These are phyloP conservation scores for Boulengeromyrus knoepffleri DNA, from an alignment of 2,113 vertebrate genomes.

Conservation along the genomic window DNA sequence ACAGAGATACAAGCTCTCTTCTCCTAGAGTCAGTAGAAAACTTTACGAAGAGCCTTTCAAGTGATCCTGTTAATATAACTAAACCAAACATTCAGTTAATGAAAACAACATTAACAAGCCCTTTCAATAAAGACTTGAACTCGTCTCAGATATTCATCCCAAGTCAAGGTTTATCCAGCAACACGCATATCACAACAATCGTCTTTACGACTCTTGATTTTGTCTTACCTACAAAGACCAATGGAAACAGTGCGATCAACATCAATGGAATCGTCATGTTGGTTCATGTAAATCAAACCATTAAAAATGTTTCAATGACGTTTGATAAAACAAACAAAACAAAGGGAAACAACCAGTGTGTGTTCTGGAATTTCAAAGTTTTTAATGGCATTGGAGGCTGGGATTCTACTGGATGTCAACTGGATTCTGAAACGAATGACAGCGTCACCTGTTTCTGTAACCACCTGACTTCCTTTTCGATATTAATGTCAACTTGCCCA, in stretches of 20 bases:
- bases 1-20: constrained; percentile 54
- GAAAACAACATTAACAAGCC: constrained; percentile 18
- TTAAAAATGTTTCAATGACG: constrained; percentile 47
- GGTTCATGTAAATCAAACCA: constrained; percentile 45
- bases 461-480: too few species aligned
- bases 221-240: constrained; percentile 49
- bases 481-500: too few species aligned
- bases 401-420: constrained; percentile 43
- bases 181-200: constrained; percentile 44
- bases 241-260: background rate
- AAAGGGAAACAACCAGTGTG: constrained; percentile 52
- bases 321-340: constrained; percentile 57
- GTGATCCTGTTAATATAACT: background rate
- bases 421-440: background rate
- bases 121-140: constrained; percentile 15
- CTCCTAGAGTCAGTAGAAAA: constrained; percentile 30
- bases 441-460: constrained; percentile 11
- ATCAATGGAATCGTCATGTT: constrained; percentile 48
- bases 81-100: constrained; percentile 37
- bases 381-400: constrained; percentile 46
- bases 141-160: background rate
- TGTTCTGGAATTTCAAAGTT: constrained; percentile 68
- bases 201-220: constrained; percentile 51
- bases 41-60: background rate
- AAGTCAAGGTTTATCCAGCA: background rate